Conservation (phyloP, 1,140 invertebrate genomes). For the Hydropsyche tenuis region DNA sequence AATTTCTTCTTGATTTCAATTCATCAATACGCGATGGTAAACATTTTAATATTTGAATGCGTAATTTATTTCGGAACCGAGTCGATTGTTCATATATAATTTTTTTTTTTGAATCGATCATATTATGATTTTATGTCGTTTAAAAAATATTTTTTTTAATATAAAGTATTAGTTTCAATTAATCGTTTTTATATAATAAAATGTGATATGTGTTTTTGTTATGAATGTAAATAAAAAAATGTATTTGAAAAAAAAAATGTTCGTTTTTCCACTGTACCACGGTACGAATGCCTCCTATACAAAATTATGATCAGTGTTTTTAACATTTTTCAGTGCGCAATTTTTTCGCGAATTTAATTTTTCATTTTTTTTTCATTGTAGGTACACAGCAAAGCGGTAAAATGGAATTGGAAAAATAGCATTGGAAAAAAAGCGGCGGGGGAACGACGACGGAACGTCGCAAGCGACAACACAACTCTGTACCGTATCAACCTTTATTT, state of each 20-base stretch:
- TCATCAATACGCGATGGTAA: not conserved
- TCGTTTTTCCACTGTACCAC: conserved; percentile 40
- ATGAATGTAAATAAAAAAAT: not conserved
- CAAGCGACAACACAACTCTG: conserved; percentile 7
- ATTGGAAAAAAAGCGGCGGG: conserved; percentile 47
- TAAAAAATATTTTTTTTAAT: no score
- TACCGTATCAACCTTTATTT: not conserved
- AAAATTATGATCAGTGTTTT: conserved; percentile 51
- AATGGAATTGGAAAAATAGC: conserved; percentile 51
- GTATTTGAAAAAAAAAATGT: conserved; percentile 2
- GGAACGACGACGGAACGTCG: conserved; percentile 19
- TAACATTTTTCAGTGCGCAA: conserved; percentile 51
- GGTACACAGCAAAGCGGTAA: conserved; percentile 50
- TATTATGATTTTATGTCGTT: no score
- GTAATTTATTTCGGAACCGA: no score
- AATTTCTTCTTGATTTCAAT: conserved; percentile 14
- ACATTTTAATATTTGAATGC: no score
- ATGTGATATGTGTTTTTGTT: no score
- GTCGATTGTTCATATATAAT: no score
- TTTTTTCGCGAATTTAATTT: conserved; percentile 51
- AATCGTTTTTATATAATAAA: no score
- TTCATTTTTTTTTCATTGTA: conserved; percentile 50
- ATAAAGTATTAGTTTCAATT: no score
- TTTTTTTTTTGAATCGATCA: no score
- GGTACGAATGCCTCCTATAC: conserved; percentile 40